phyloP scores from a whole-genome alignment of 2,797 vertebrate species.

The Heterohyrax brucei region DNA sequence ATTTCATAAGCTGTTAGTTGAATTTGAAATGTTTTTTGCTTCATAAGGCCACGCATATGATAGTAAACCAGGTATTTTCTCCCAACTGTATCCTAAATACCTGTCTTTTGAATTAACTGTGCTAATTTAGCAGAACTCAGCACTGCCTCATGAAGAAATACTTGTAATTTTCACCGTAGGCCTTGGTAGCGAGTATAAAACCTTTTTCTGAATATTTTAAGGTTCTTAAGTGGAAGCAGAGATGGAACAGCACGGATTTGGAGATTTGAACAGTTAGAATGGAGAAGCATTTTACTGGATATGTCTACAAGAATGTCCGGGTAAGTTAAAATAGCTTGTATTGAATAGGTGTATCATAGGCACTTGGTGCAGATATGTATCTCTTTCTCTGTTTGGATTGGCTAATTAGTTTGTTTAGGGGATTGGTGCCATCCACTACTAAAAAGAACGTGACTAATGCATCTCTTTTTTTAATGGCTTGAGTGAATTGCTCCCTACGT shows the following conservation, averaged over 20 bases:
- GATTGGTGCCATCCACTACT: neutral
- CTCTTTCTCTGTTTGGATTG: neutral
- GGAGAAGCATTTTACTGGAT: conserved; percentile 96
- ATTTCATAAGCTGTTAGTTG: neutral
- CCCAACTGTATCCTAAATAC: neutral
- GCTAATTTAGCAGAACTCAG: neutral
- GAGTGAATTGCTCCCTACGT: neutral
- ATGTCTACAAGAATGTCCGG: conserved; percentile 96
- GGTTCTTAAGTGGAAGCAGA: conserved; percentile 98
- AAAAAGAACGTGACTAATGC: neutral
- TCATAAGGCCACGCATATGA: neutral
- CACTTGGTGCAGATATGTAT: neutral
- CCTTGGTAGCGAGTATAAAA: neutral
- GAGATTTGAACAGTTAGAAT: conserved; percentile 96
- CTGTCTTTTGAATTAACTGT: neutral
- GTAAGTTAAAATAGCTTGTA: conserved; percentile 87
- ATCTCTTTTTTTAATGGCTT: neutral
- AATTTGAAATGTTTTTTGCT: neutral
- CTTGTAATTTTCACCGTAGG: conserved; percentile 45
- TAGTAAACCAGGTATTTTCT: neutral
- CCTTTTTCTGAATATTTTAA: conserved; percentile 86
- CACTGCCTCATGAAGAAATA: neutral
- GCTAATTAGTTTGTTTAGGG: neutral
- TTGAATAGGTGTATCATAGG: neutral
- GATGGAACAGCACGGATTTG: conserved; percentile 98